phyloP scores from a whole-genome alignment of 2,113 vertebrate genomes.

The Sylvietta virens region DNA sequence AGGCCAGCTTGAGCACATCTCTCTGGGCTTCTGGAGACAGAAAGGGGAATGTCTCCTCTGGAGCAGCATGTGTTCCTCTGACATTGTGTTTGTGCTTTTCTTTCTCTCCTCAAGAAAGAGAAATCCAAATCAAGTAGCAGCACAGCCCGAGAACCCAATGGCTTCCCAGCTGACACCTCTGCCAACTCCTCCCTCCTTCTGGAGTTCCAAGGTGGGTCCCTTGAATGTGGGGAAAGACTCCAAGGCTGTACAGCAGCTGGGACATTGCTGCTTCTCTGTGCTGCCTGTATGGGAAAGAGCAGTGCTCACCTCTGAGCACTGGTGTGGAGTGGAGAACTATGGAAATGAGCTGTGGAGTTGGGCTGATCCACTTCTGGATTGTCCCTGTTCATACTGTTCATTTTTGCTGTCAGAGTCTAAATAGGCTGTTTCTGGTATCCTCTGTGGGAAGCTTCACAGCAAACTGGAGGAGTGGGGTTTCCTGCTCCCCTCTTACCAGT shows the following conservation, averaged over 20 bases:
- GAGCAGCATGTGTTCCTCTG: background rate
- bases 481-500: background rate
- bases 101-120: slow-evolving; percentile 79
- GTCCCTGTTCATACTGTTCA: background rate
- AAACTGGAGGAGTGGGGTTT: background rate
- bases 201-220: slow-evolving; percentile 87
- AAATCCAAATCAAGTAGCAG: slow-evolving; percentile 82
- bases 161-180: slow-evolving; percentile 80
- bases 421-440: background rate
- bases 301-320: rapidly evolving
- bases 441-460: background rate
- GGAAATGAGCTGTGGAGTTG: background rate
- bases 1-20: background rate
- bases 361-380: background rate
- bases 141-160: slow-evolving; percentile 78
- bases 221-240: background rate
- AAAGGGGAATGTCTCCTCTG: too few species aligned
- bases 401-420: background rate
- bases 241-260: background rate
- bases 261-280: background rate
- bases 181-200: slow-evolving; percentile 87
- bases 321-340: background rate
- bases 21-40: background rate
- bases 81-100: background rate
- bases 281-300: rapidly evolving